These are phyloP conservation scores for Portevinia maculata DNA, from an alignment of 2,888 invertebrate genomes.

Conservation along the genomic window DNA sequence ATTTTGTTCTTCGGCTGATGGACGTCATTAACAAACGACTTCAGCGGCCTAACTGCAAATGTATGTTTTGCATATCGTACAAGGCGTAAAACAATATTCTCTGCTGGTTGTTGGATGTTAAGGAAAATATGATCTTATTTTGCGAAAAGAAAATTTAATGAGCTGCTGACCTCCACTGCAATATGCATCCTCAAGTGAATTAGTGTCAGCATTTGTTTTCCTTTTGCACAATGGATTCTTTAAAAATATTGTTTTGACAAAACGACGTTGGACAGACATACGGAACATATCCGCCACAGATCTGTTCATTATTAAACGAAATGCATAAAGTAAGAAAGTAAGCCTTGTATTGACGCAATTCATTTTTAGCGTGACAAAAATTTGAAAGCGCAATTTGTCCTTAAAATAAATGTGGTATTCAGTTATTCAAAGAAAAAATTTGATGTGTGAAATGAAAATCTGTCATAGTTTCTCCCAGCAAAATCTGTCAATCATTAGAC, in stretches of 20 bases:
- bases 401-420: conserved; percentile 40
- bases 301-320: conserved; percentile 33
- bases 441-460: conserved; percentile 41
- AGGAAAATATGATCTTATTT: too few species aligned
- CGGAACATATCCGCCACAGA: neutral
- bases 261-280: conserved; percentile 1
- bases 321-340: conserved; percentile 40
- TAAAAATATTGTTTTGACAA: conserved; percentile 36
- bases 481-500: conserved; percentile 58
- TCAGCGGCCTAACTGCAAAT: too few species aligned
- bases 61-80: too few species aligned
- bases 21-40: too few species aligned
- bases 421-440: conserved; percentile 1
- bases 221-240: too few species aligned
- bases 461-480: conserved; percentile 35
- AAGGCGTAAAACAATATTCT: too few species aligned
- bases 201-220: too few species aligned
- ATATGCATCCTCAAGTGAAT: too few species aligned
- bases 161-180: too few species aligned
- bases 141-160: too few species aligned
- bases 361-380: conserved; percentile 41
- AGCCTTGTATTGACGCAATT: conserved; percentile 65
- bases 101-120: too few species aligned
- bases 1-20: too few species aligned
- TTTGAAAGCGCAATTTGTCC: conserved; percentile 37